Conservation (phyloP, 2,797 vertebrate species). For the Ctenopoma kingsleyae region DNA sequence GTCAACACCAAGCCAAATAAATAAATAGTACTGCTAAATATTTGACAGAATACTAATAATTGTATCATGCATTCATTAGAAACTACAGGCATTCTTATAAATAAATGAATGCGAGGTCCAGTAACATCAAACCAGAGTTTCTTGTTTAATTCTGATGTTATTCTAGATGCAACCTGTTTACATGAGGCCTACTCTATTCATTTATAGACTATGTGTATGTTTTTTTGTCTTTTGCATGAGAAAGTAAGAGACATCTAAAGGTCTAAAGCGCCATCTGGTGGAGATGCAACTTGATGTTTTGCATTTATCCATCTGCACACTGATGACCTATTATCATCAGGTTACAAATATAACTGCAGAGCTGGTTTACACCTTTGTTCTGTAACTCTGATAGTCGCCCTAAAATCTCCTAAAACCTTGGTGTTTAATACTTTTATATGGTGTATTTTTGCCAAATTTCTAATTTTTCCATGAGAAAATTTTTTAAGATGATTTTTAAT, state of each 20-base stretch:
- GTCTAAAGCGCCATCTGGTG: slow-evolving; percentile 87
- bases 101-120: slow-evolving; percentile 67
- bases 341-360: slow-evolving; percentile 15
- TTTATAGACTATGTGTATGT: slow-evolving; percentile 47
- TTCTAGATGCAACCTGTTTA: slow-evolving; percentile 62
- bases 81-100: slow-evolving; percentile 56
- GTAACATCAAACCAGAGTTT: slow-evolving; percentile 44
- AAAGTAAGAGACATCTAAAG: slow-evolving; percentile 66
- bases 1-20: slow-evolving; percentile 47
- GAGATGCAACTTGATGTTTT: slow-evolving; percentile 17
- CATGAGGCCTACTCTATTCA: slow-evolving; percentile 65
- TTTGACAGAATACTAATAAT: slow-evolving; percentile 70
- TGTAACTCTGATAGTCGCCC: background rate
- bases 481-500: slow-evolving; percentile 7
- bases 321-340: slow-evolving; percentile 29
- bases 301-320: background rate
- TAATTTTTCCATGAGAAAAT: background rate
- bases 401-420: background rate
- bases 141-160: slow-evolving; percentile 59
- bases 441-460: background rate
- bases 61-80: slow-evolving; percentile 60
- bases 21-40: slow-evolving; percentile 67
- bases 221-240: slow-evolving; percentile 25
- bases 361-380: background rate
- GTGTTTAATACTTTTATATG: background rate